Conservation (phyloP, 2,888 invertebrate species). For the Seladonia tumulorum region DNA sequence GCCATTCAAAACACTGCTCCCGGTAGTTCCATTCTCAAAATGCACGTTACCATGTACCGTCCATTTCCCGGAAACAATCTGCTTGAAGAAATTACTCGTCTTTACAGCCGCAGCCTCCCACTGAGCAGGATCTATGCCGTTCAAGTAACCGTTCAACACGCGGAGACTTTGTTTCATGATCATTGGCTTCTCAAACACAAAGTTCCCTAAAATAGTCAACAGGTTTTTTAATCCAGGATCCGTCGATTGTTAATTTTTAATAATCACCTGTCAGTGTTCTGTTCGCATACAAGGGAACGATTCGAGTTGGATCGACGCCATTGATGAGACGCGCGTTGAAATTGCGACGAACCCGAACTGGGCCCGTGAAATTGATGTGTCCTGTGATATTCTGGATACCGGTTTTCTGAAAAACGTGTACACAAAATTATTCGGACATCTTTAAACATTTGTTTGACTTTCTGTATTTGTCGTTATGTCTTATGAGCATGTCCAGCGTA, state of each 20-base stretch:
- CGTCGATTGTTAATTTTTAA: not conserved
- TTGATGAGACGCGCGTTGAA: slow-evolving; percentile 73
- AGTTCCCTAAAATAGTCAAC: slow-evolving; percentile 66
- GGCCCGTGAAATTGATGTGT: slow-evolving; percentile 68
- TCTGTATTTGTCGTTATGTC: not conserved
- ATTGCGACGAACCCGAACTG: slow-evolving; percentile 62
- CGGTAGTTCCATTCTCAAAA: slow-evolving; percentile 80
- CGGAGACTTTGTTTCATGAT: slow-evolving; percentile 64
- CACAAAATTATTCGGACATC: not conserved
- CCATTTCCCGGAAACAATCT: slow-evolving; percentile 85
- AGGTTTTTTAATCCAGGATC: not conserved
- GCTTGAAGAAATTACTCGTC: slow-evolving; percentile 69
- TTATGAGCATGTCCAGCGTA: slow-evolving; percentile 66
- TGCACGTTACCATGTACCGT: slow-evolving; percentile 81
- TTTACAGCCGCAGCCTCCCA: slow-evolving; percentile 72
- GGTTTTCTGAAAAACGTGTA: slow-evolving; percentile 59
- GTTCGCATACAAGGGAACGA: slow-evolving; percentile 63
- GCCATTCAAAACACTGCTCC: slow-evolving; percentile 80
- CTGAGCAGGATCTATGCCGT: slow-evolving; percentile 62
- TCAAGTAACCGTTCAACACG: slow-evolving; percentile 62
- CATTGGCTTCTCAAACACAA: slow-evolving; percentile 69
- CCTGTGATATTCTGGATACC: slow-evolving; percentile 74
- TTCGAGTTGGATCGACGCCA: slow-evolving; percentile 62
- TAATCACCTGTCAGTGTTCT: slow-evolving; percentile 69
- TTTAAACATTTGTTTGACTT: not conserved